Conservation (phyloP, 2,888 invertebrate genomes). For the Rhaphigaster nebulosa region DNA sequence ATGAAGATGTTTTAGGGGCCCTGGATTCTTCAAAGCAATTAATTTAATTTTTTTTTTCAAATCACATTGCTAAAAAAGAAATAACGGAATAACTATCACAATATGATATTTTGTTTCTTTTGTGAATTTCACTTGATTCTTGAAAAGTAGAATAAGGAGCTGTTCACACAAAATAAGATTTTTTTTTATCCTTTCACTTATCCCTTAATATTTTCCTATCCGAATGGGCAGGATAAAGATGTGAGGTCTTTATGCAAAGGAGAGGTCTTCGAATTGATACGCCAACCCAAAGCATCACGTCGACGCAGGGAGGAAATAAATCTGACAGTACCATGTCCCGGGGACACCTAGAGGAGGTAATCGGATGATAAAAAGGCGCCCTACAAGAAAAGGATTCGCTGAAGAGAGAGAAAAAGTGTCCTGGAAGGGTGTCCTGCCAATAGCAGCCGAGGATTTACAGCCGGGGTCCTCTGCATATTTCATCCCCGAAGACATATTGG, state of each 20-base stretch:
- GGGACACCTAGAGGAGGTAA: slow-evolving; percentile 1
- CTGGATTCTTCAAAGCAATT: too few species aligned
- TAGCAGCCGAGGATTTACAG: slow-evolving; percentile 23
- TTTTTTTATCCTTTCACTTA: background rate
- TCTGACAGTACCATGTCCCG: background rate
- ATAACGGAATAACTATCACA: too few species aligned
- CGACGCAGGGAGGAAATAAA: background rate
- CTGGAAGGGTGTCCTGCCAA: slow-evolving; percentile 41
- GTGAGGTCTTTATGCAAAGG: background rate
- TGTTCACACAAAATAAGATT: background rate
- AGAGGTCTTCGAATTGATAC: background rate
- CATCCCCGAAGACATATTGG: slow-evolving; percentile 28
- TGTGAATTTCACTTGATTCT: too few species aligned
- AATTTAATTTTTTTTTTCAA: too few species aligned
- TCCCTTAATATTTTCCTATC: background rate
- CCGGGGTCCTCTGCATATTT: slow-evolving; percentile 23
- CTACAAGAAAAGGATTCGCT: slow-evolving; percentile 25
- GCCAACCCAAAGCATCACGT: background rate
- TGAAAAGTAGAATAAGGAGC: too few species aligned
- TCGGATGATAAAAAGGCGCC: background rate
- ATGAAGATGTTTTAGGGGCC: too few species aligned
- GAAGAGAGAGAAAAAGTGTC: slow-evolving; percentile 37
- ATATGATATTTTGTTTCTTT: too few species aligned
- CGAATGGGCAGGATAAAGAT: background rate
- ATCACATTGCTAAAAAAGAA: too few species aligned